Percentiles rank a stretch among this genome's conserved stretches.
Conservation (phyloP, 2,797 vertebrate genomes). For the Siniperca obscura region DNA sequence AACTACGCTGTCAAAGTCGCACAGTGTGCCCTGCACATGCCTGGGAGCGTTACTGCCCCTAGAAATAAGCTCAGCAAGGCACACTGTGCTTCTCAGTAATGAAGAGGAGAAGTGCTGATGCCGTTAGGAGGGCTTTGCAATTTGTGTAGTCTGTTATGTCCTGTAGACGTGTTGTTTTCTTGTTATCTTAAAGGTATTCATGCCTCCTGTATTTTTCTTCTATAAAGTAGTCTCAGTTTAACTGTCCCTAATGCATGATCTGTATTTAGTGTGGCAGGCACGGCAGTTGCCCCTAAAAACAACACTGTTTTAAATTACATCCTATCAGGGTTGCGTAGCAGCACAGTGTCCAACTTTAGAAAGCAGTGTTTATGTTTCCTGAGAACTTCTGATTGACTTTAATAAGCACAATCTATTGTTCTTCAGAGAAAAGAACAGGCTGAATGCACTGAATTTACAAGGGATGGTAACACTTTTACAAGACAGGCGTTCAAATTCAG, state of each 20-base stretch:
- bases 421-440: slow-evolving; percentile 3
- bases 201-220: not conserved
- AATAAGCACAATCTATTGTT: slow-evolving; percentile 22
- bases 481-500: slow-evolving; percentile 62
- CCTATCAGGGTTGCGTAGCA: slow-evolving; percentile 9
- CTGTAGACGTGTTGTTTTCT: not conserved
- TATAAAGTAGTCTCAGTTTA: not conserved
- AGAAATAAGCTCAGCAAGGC: slow-evolving; percentile 68
- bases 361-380: slow-evolving; percentile 24
- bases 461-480: slow-evolving; percentile 36
- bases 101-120: slow-evolving; percentile 41
- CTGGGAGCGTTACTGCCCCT: slow-evolving; percentile 66
- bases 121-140: slow-evolving; percentile 27
- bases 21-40: slow-evolving; percentile 63
- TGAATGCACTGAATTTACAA: slow-evolving; percentile 31
- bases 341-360: slow-evolving; percentile 33
- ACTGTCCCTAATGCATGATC: slow-evolving; percentile 24
- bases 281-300: slow-evolving; percentile 40
- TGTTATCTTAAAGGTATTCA: slow-evolving; percentile 16
- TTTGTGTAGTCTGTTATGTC: slow-evolving; percentile 27
- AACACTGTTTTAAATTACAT: slow-evolving; percentile 49
- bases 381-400: slow-evolving; percentile 10
- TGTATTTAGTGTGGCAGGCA: slow-evolving; percentile 37
- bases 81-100: slow-evolving; percentile 46
- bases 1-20: slow-evolving; percentile 83